Percentiles rank a stretch among this genome's conserved stretches.
These are phyloP conservation scores for Drosophila pruinosa DNA, from an alignment of 1,140 invertebrate species.

Conservation along the genomic window DNA sequence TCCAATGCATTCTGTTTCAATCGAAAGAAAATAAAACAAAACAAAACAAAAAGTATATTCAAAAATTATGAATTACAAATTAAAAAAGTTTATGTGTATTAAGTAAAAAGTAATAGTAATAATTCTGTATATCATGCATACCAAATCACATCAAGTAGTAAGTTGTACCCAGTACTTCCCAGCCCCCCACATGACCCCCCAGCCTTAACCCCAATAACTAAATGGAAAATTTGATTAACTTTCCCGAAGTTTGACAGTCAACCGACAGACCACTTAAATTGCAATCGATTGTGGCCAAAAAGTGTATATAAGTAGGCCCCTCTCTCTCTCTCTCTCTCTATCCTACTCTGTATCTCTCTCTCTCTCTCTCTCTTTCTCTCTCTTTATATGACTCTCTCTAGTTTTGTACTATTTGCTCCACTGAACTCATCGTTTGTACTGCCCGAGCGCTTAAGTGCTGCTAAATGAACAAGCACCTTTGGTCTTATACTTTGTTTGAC, in stretches of 20 bases:
- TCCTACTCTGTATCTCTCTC: conserved; percentile 23
- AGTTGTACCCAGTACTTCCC: conserved; percentile 56
- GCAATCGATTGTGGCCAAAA: conserved; percentile 39
- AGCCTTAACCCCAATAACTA: conserved; percentile 6
- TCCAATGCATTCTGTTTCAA: conserved; percentile 78
- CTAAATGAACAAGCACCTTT: conserved; percentile 58
- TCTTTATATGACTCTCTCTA: conserved; percentile 20
- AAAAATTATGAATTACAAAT: background rate
- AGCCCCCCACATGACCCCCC: conserved; percentile 6
- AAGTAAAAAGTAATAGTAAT: conserved; percentile 28
- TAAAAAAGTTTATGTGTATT: conserved; percentile 17
- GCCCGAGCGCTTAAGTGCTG: conserved; percentile 49
- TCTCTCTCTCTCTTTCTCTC: conserved; percentile 7
- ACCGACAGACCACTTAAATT: conserved; percentile 43
- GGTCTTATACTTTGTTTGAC: conserved; percentile 26
- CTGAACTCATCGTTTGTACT: conserved; percentile 49
- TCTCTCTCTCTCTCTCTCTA: conserved; percentile 18
- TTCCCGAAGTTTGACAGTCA: conserved; percentile 70
- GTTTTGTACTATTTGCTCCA: conserved; percentile 40
- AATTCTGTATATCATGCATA: conserved; percentile 47
- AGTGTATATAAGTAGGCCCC: conserved; percentile 36
- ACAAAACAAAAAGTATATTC: conserved; percentile 55
- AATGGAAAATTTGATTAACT: conserved; percentile 73
- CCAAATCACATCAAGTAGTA: conserved; percentile 66
- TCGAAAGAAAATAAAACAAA: conserved; percentile 57